Evolutionary conservation across 2,113 vertebrate genomes (phyloP), one percentile per base, ranked within the genome.

Genomic region (Mesocricetus auratus): DNA sequence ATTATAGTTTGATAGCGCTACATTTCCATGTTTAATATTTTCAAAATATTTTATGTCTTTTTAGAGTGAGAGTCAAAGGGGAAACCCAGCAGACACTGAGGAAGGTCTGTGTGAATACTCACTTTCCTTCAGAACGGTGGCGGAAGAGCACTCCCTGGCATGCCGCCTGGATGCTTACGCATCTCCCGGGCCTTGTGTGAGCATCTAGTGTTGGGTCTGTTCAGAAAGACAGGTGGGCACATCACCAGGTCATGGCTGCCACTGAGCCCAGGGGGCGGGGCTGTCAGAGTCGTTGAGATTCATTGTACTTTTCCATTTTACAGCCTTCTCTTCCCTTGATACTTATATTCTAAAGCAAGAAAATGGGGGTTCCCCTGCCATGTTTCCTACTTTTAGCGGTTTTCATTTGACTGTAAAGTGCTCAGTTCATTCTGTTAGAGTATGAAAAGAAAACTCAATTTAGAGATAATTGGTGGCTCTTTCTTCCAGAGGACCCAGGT

Each of bases 11-110:
- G 68, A 69, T 91, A 86, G 73, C 74, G 53, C 12, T 66, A 9
- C 66, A 68, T 93, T 90, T 95, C 69, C 64, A 66, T 78, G 33
- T 85, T 96, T 86, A 86, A 88, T 47, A 68, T 36, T 75, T 90
- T 71, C 73, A 5, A 95, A 93, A 36, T 26, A 60, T 29, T 16
- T 39, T 86, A 69, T 85, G 79, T 29, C 16, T 94, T 82, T 66
- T 64, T 85, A 66, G 13, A 91, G 36, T 31, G 5, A 71, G 39
- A 87, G 73, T 79, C 1, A 42, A 85, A 88, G 83, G 74, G 50
- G 47, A 95, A 93, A 21, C 83, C 89, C 89, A 36, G 22, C 60
- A 73, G 62, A 75, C 74, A 68, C 2, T 45, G 53, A 96, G 45
- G 50, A 86, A 56, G 53, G 60, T 62, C 74, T 39, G 0, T 82